Conservation (phyloP, 2,113 vertebrate genomes). For the Psammodynastes pulverulentus region DNA sequence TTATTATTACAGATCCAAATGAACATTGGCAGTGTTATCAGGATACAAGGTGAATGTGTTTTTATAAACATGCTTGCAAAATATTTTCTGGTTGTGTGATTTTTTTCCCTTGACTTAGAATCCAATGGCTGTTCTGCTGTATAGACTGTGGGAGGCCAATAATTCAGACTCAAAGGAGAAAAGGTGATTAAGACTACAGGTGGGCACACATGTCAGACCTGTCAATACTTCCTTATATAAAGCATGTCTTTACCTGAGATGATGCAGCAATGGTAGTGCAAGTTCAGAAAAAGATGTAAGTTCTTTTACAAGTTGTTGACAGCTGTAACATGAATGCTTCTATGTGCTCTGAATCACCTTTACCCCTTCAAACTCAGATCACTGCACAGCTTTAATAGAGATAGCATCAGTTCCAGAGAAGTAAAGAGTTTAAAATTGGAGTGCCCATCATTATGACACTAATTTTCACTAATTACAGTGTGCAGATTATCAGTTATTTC, state of each 20-base stretch:
- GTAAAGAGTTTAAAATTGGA: neutral
- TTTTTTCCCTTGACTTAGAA: neutral
- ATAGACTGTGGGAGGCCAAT: neutral
- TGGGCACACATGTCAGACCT: neutral
- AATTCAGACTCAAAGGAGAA: neutral
- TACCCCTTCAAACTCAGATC: neutral
- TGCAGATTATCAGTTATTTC: slow-evolving; percentile 1
- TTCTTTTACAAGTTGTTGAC: neutral
- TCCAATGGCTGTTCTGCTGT: neutral
- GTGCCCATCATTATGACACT: neutral
- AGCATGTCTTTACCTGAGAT: neutral
- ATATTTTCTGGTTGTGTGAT: neutral
- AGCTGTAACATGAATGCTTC: neutral
- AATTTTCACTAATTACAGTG: neutral
- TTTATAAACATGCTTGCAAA: neutral
- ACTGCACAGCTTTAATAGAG: neutral
- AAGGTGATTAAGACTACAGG: neutral
- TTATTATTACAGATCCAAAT: no score
- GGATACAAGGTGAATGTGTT: neutral
- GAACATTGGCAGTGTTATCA: no score
- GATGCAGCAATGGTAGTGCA: neutral
- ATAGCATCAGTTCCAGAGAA: neutral
- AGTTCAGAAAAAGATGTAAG: neutral
- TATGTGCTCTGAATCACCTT: neutral
- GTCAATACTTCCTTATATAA: neutral